Percentiles rank a stretch among this genome's conserved stretches.
phyloP scores from a whole-genome alignment of 2,797 vertebrate genomes.

The Zalophus californianus region DNA sequence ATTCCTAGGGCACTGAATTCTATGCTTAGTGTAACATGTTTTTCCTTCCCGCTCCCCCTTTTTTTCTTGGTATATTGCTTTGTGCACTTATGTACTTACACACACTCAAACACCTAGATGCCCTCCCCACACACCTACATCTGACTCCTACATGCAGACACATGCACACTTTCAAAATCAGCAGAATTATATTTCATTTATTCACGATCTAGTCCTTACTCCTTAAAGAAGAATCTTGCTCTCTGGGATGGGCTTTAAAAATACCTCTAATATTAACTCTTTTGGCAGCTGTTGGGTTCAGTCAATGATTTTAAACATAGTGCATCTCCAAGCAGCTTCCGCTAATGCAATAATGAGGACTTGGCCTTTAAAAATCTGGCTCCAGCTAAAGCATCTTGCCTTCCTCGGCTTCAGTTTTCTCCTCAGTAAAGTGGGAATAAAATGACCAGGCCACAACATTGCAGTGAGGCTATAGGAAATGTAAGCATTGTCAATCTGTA shows the following conservation, averaged over 20 bases:
- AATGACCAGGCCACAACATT: not conserved
- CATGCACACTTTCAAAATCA: not conserved
- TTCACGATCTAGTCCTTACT: not conserved
- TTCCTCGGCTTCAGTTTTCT: not conserved
- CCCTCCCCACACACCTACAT: not conserved
- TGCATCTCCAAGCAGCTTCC: not conserved
- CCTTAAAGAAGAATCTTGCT: not conserved
- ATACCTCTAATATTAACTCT: not conserved
- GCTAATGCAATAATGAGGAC: not conserved
- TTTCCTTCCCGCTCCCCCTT: not conserved
- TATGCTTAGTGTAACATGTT: not conserved
- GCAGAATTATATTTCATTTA: not conserved
- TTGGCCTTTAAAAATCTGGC: not conserved
- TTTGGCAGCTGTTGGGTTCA: not conserved
- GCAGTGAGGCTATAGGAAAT: not conserved
- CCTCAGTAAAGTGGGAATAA: not conserved
- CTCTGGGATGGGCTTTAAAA: not conserved
- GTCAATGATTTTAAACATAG: not conserved
- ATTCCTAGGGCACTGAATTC: not conserved
- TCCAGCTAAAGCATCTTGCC: not conserved
- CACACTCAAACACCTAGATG: not conserved
- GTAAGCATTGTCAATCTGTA: not conserved
- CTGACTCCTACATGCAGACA: not conserved
- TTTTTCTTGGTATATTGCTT: not conserved
- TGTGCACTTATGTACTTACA: not conserved